Conservation (phyloP, 2,113 vertebrate genomes). For the Gallinago media region DNA sequence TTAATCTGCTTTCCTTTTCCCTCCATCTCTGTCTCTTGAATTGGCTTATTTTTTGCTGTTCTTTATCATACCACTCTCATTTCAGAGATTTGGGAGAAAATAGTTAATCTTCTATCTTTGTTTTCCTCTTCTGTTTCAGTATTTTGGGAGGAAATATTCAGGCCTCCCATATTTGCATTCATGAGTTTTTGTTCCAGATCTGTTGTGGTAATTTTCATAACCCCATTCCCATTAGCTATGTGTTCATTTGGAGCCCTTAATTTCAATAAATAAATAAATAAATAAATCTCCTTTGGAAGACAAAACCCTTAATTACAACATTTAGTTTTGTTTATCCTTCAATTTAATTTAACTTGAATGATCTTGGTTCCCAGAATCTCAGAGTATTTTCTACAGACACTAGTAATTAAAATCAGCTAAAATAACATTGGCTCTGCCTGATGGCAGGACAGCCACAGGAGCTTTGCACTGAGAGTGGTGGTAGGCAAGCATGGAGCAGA, state of each 20-base stretch:
- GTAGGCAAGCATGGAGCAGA: background rate
- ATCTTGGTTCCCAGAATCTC: background rate
- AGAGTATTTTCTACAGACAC: background rate
- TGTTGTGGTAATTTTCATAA: background rate
- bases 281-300: background rate
- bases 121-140: background rate
- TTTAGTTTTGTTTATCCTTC: conserved; percentile 22
- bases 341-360: background rate
- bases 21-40: background rate
- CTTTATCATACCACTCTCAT: background rate
- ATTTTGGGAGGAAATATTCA: background rate
- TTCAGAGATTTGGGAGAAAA: background rate
- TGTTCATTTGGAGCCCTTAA: background rate
- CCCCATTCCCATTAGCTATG: background rate
- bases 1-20: conserved; percentile 29
- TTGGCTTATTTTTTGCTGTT: background rate
- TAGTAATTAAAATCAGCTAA: conserved; percentile 15
- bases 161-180: background rate
- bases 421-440: background rate
- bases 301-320: background rate
- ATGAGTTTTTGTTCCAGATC: background rate
- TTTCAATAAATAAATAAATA: background rate
- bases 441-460: background rate
- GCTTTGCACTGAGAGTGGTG: background rate
- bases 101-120: background rate